Percentiles rank a stretch among this genome's conserved stretches.
phyloP scores from a whole-genome alignment of 2,888 invertebrate genomes.

The Chouioia cunea region DNA sequence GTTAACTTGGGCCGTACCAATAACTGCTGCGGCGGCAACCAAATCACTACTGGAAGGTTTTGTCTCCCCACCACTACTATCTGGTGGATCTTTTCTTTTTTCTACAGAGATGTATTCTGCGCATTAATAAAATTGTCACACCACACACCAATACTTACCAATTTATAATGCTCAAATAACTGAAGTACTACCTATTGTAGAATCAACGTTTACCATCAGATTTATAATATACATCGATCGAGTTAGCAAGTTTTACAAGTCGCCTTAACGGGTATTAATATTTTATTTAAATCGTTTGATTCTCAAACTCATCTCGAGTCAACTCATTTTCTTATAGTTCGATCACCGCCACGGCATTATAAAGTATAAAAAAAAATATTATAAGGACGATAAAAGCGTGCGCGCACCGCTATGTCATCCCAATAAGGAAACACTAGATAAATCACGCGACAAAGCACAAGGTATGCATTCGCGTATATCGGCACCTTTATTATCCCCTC shows the following conservation, averaged over 20 bases:
- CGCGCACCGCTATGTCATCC: slow-evolving; percentile 49
- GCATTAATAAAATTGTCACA: slow-evolving; percentile 58
- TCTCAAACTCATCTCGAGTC: too few species aligned
- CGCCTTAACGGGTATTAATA: too few species aligned
- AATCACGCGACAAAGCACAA: slow-evolving; percentile 54
- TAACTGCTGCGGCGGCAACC: slow-evolving; percentile 68
- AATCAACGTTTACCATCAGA: too few species aligned
- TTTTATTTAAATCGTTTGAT: too few species aligned
- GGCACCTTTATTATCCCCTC: slow-evolving; percentile 39
- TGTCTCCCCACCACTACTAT: slow-evolving; percentile 73
- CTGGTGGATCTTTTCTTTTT: slow-evolving; percentile 86
- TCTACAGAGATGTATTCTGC: slow-evolving; percentile 72
- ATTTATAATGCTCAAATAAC: too few species aligned
- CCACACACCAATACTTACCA: too few species aligned
- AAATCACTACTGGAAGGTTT: slow-evolving; percentile 74
- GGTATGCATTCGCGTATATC: slow-evolving; percentile 35
- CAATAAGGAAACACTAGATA: slow-evolving; percentile 64
- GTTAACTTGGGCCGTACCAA: slow-evolving; percentile 72
- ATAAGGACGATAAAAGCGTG: slow-evolving; percentile 9
- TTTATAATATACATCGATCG: too few species aligned
- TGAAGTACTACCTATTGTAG: too few species aligned
- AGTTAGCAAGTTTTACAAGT: too few species aligned
- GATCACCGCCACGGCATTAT: background rate
- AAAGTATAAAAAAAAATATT: slow-evolving; percentile 19
- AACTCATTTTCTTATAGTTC: background rate